These are phyloP conservation scores for Sarcophaga peregrina DNA, from an alignment of 1,140 invertebrate genomes.

Conservation along the genomic window DNA sequence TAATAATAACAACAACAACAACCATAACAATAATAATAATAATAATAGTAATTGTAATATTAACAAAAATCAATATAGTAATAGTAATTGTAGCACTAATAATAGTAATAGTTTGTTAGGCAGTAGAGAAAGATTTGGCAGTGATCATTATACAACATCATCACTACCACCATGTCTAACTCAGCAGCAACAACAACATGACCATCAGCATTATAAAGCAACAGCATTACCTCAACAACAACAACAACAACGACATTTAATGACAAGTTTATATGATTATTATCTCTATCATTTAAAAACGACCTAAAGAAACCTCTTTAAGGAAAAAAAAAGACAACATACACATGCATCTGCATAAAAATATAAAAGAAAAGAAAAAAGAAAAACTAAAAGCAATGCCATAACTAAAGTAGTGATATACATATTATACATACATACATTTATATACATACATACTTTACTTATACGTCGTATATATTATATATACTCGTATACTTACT, in stretches of 20 bases:
- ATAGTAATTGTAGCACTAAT: background rate
- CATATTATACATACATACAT: background rate
- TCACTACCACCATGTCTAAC: background rate
- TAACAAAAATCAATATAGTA: background rate
- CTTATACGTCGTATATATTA: conserved; percentile 18
- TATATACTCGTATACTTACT: background rate
- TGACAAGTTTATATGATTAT: conserved; percentile 60
- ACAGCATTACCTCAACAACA: conserved; percentile 30
- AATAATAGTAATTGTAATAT: background rate
- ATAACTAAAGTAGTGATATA: conserved; percentile 5
- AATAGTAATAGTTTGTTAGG: background rate
- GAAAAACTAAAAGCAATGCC: conserved; percentile 16
- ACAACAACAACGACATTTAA: conserved; percentile 55
- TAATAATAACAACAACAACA: background rate
- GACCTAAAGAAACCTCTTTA: conserved; percentile 28
- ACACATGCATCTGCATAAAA: too few species aligned
- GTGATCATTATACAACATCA: background rate
- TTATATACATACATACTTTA: background rate
- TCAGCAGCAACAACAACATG: conserved; percentile 49
- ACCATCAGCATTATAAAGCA: conserved; percentile 26
- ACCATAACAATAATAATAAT: background rate
- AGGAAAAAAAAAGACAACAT: background rate
- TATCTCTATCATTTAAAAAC: conserved; percentile 57
- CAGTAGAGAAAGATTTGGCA: background rate
- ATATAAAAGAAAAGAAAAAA: too few species aligned